Conservation (phyloP, 2,797 vertebrate species). For the Cyclura pinguis region DNA sequence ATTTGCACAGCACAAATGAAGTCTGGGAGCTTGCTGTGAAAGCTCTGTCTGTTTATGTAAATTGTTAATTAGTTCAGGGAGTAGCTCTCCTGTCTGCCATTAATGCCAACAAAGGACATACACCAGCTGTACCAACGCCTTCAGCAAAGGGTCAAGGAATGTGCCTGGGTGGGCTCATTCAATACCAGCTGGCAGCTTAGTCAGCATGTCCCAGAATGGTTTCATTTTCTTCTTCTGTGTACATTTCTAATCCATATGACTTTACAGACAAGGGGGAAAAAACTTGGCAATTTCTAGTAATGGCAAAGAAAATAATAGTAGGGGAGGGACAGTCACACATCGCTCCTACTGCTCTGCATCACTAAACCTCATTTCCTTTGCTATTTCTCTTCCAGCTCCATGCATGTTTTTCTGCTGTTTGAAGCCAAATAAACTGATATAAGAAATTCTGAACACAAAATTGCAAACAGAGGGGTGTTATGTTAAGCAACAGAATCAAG, state of each 20-base stretch:
- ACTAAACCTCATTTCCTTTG: neutral
- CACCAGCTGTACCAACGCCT: neutral
- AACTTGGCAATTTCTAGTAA: neutral
- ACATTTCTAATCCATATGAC: neutral
- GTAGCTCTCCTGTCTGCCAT: neutral
- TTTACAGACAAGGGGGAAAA: neutral
- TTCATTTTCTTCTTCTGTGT: neutral
- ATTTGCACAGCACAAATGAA: neutral
- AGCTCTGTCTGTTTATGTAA: neutral
- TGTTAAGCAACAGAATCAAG: neutral
- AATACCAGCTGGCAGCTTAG: neutral
- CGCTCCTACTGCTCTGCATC: neutral
- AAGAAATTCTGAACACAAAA: neutral
- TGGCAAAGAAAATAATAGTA: neutral
- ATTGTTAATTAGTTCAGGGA: slow-evolving; percentile 4
- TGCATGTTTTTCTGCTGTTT: neutral
- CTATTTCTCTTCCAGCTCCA: neutral
- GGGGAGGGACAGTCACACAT: no score
- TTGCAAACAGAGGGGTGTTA: neutral
- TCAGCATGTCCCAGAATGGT: neutral
- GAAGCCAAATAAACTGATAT: neutral
- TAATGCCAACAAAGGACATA: neutral
- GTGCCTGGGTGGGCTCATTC: neutral
- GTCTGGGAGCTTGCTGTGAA: neutral
- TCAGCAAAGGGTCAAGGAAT: neutral